phyloP scores from a whole-genome alignment of 2,113 vertebrate genomes.

The Chrysochloris asiatica region DNA sequence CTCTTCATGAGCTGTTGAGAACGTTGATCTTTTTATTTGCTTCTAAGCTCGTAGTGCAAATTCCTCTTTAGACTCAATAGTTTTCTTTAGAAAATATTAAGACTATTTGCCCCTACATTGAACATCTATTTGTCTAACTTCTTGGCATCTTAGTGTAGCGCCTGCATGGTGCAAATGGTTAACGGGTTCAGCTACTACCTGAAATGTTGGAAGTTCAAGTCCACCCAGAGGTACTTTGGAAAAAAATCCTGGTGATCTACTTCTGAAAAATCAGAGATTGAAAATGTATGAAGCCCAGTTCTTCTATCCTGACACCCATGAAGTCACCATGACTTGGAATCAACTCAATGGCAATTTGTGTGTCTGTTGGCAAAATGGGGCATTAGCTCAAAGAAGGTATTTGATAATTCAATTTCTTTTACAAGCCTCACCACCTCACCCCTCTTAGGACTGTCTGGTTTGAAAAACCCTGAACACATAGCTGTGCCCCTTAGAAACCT shows the following conservation, averaged over 20 bases:
- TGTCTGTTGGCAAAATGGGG: neutral
- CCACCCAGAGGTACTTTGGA: neutral
- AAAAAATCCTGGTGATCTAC: neutral
- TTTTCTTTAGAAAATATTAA: conserved; percentile 42
- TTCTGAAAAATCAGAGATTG: neutral
- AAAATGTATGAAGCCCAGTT: neutral
- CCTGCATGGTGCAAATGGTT: neutral
- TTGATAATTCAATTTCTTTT: neutral
- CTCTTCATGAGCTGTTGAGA: neutral
- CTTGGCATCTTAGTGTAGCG: neutral
- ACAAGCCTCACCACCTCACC: neutral
- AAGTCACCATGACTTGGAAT: neutral
- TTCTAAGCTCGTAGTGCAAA: neutral
- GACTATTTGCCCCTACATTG: neutral
- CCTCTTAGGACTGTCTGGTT: neutral
- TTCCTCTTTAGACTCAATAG: conserved; percentile 26
- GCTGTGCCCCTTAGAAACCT: conserved; percentile 5
- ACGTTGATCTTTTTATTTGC: conserved; percentile 42
- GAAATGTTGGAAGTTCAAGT: neutral
- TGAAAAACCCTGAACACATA: conserved; percentile 10
- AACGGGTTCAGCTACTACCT: neutral
- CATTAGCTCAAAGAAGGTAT: conserved; percentile 15
- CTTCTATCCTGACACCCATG: neutral
- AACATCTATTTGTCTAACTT: conserved; percentile 28
- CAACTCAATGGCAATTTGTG: neutral